Percentiles rank a stretch among this genome's conserved stretches.
phyloP scores from a whole-genome alignment of 2,888 invertebrate genomes.

The Euclidia mi region DNA sequence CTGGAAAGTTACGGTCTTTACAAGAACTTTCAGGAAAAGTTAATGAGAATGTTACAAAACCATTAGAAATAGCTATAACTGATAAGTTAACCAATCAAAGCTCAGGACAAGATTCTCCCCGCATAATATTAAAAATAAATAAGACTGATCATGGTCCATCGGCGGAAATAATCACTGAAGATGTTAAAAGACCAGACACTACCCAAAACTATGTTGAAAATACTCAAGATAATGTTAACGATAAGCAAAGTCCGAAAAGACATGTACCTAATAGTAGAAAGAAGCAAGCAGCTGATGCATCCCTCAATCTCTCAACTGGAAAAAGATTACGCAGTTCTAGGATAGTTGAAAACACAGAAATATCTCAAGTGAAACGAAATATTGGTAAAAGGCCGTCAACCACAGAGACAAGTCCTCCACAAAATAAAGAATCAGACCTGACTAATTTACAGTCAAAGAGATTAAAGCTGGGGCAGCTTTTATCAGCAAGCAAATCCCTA shows the following conservation, averaged over 20 bases:
- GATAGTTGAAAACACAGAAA: conserved; percentile 78
- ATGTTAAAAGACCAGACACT: conserved; percentile 68
- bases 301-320: conserved; percentile 71
- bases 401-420: conserved; percentile 68
- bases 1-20: conserved; percentile 58
- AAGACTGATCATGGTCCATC: conserved; percentile 90
- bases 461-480: conserved; percentile 82
- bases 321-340: conserved; percentile 84
- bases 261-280: conserved; percentile 73
- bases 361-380: conserved; percentile 67
- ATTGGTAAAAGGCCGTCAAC: conserved; percentile 73
- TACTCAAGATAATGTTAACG: conserved; percentile 71
- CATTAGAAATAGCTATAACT: conserved; percentile 85
- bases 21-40: conserved; percentile 70
- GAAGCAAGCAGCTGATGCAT: conserved; percentile 66
- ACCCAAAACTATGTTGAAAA: conserved; percentile 68
- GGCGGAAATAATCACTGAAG: conserved; percentile 87
- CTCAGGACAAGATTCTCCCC: conserved; percentile 87
- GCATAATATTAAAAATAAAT: conserved; percentile 92
- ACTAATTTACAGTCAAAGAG: conserved; percentile 80
- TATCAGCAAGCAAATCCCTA: conserved; percentile 77
- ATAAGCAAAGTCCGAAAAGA: conserved; percentile 71
- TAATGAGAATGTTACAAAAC: conserved; percentile 77
- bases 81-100: conserved; percentile 78
- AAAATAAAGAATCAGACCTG: conserved; percentile 75